Evolutionary conservation across 2,113 vertebrate genomes (phyloP).

Genomic region (Cacatua alba): DNA sequence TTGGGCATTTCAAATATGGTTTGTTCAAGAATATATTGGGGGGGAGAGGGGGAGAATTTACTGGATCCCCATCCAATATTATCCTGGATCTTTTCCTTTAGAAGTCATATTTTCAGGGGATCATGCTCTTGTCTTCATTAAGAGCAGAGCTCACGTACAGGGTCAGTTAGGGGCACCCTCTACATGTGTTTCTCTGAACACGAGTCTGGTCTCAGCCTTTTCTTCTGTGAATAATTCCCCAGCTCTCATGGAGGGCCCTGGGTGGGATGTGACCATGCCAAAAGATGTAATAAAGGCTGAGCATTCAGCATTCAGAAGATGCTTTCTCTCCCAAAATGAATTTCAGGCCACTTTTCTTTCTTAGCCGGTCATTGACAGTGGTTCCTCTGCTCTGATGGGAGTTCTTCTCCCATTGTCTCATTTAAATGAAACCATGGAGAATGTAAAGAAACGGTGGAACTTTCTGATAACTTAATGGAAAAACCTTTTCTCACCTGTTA

Average conservation of each 20-base stretch:
- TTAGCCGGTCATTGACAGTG: neutral
- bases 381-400: neutral
- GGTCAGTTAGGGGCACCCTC: neutral
- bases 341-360: neutral
- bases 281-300: neutral
- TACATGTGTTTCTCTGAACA: rapidly evolving
- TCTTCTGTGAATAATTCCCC: neutral
- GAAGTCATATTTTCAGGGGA: neutral
- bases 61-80: neutral
- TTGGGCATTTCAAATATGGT: neutral
- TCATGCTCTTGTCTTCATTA: neutral
- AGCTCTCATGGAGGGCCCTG: neutral
- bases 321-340: neutral
- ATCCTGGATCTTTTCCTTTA: neutral
- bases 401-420: constrained; percentile 11
- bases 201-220: neutral
- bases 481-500: constrained; percentile 1
- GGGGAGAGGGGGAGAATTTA: neutral
- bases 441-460: constrained; percentile 37
- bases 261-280: neutral
- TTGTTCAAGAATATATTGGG: neutral
- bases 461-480: constrained; percentile 35
- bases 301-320: neutral
- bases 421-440: constrained; percentile 28
- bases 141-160: rapidly evolving